Conservation (phyloP, 1,140 invertebrate species). For the Drosophila kohkoa region DNA sequence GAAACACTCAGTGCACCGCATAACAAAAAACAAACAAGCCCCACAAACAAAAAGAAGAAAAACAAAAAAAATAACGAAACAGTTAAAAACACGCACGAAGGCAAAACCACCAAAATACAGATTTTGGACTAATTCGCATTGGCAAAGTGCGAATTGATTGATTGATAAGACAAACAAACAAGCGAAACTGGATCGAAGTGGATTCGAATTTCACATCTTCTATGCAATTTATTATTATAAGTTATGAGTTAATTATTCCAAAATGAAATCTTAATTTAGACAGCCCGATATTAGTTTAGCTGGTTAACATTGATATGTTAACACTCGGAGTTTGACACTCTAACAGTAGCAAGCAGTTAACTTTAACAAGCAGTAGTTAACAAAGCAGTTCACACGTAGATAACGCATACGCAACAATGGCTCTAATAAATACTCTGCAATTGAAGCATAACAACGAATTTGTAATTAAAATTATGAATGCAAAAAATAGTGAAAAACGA, state of each 20-base stretch:
- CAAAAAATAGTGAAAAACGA: neutral
- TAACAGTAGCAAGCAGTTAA: slow-evolving; percentile 27
- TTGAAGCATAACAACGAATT: slow-evolving; percentile 4
- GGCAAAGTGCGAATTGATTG: slow-evolving; percentile 32
- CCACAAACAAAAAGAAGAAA: no score
- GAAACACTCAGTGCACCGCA: neutral
- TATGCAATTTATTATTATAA: slow-evolving; percentile 9
- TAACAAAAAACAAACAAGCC: slow-evolving; percentile 9
- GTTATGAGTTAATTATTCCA: slow-evolving; percentile 24
- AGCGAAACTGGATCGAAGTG: neutral
- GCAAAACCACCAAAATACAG: slow-evolving; percentile 16
- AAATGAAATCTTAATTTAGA: slow-evolving; percentile 36
- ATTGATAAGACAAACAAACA: slow-evolving; percentile 34
- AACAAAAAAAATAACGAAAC: neutral
- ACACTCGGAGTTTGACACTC: neutral
- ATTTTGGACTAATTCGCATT: slow-evolving; percentile 33
- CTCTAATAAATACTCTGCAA: neutral
- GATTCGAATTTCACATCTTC: slow-evolving; percentile 1
- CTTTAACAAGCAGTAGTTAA: neutral
- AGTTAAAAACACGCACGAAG: slow-evolving; percentile 9
- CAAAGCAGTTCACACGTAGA: slow-evolving; percentile 1
- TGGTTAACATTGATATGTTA: slow-evolving; percentile 11
- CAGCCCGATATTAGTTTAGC: neutral
- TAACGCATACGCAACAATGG: slow-evolving; percentile 22
- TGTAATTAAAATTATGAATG: slow-evolving; percentile 30